These are phyloP conservation scores for Protosalanx chinensis DNA, from an alignment of 2,797 vertebrate genomes.

Conservation along the genomic window DNA sequence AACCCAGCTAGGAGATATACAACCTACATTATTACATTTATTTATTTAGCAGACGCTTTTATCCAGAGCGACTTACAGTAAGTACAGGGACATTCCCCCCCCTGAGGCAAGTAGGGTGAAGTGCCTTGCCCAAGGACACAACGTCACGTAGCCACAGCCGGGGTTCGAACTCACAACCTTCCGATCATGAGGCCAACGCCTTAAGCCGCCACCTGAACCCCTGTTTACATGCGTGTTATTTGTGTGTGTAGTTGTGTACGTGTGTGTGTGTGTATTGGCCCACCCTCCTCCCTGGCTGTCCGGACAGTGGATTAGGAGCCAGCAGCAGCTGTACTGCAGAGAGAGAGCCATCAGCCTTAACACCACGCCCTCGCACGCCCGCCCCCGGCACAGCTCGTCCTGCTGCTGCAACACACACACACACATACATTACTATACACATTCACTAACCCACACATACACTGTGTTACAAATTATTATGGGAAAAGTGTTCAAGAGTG, in stretches of 20 bases:
- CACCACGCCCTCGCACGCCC: constrained; percentile 77
- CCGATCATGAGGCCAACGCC: too few species aligned
- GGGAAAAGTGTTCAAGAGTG: too few species aligned
- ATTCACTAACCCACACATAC: too few species aligned
- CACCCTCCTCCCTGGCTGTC: constrained; percentile 75
- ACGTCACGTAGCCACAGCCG: too few species aligned
- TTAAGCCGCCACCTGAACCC: too few species aligned
- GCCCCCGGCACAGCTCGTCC: constrained; percentile 77
- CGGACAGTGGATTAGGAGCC: constrained; percentile 82
- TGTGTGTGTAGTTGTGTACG: neutral
- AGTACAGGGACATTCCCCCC: too few species aligned
- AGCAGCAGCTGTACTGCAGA: constrained; percentile 87
- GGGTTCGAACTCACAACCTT: too few species aligned
- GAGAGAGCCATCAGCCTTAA: constrained; percentile 83
- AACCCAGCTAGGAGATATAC: neutral
- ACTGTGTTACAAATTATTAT: too few species aligned
- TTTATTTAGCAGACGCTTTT: too few species aligned
- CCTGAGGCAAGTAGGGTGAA: too few species aligned
- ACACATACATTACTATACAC: neutral
- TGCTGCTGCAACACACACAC: constrained; percentile 56
- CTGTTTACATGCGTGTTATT: neutral
- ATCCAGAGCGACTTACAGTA: too few species aligned
- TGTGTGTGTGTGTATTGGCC: constrained; percentile 45
- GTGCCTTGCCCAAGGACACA: too few species aligned
- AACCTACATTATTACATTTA: neutral